A percentile compares a stretch with the other conserved stretches of the same genome.
phyloP scores from a whole-genome alignment of 2,113 vertebrate genomes.

The Numenius arquata region DNA sequence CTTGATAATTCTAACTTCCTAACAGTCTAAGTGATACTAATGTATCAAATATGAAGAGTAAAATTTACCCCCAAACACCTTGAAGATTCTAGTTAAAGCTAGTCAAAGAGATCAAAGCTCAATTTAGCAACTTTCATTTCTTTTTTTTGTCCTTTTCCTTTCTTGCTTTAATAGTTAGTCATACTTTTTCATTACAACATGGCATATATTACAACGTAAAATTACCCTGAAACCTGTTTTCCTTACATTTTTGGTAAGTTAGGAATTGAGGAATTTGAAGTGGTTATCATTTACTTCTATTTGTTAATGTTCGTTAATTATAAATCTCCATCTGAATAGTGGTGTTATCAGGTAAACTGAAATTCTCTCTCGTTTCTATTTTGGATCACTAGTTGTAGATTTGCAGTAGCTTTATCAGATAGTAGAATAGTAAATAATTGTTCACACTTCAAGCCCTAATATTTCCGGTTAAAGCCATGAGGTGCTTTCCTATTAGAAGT shows the following conservation, averaged over 20 bases:
- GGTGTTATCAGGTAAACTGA: not conserved
- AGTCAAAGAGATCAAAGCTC: not conserved
- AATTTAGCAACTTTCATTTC: not conserved
- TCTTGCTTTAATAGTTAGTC: not conserved
- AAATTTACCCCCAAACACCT: not conserved
- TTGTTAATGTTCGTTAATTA: slow-evolving; percentile 24
- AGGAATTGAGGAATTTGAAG: not conserved
- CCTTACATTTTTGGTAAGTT: not conserved
- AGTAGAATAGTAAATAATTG: slow-evolving; percentile 29
- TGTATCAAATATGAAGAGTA: not conserved
- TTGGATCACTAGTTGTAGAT: not conserved
- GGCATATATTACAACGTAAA: not conserved
- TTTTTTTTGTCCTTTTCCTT: not conserved
- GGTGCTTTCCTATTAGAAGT: not conserved
- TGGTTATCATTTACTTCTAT: not conserved
- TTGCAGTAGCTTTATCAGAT: slow-evolving; percentile 10
- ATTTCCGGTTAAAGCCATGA: not conserved
- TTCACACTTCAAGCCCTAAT: slow-evolving; percentile 22
- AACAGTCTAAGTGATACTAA: not conserved
- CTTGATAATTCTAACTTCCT: not conserved
- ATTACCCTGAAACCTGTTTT: not conserved
- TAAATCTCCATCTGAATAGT: no score
- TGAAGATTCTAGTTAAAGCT: not conserved
- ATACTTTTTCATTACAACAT: not conserved
- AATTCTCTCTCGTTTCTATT: not conserved